Percentiles rank a stretch among this genome's conserved stretches.
These are phyloP conservation scores for Threskiornis aethiopicus DNA, from an alignment of 2,797 vertebrate genomes.

Conservation along the genomic window DNA sequence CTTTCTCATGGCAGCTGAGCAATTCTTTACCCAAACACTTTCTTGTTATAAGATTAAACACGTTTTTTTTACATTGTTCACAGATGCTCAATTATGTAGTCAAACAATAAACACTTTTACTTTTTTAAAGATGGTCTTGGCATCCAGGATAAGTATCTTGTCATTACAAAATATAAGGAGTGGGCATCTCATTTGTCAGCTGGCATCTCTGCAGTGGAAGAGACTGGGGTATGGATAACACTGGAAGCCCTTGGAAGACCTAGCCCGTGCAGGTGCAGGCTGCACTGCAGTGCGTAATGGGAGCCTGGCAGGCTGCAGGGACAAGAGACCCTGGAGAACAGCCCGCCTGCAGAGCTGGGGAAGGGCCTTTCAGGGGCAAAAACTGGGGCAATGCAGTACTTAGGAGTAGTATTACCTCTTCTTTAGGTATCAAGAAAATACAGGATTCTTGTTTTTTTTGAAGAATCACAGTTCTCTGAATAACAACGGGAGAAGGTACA, in stretches of 20 bases:
- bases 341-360: background rate
- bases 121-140: background rate
- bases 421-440: background rate
- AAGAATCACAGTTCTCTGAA: background rate
- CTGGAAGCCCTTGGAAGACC: background rate
- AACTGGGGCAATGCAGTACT: background rate
- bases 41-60: background rate
- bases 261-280: too few relatives aligned
- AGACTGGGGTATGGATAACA: background rate
- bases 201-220: background rate
- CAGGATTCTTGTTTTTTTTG: background rate
- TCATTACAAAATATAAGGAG: background rate
- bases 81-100: background rate
- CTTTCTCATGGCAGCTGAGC: background rate
- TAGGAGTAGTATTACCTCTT: background rate
- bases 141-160: background rate
- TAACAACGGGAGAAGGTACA: background rate
- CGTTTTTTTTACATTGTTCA: background rate
- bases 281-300: fast-evolving
- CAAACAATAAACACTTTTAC: background rate
- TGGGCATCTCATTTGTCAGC: background rate
- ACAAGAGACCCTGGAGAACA: background rate
- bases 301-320: background rate
- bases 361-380: background rate
- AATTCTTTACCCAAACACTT: background rate